Evolutionary conservation across 64 coral and sea anemone species (phyloP).

Genomic region (Dendronephthya gigantea): DNA sequence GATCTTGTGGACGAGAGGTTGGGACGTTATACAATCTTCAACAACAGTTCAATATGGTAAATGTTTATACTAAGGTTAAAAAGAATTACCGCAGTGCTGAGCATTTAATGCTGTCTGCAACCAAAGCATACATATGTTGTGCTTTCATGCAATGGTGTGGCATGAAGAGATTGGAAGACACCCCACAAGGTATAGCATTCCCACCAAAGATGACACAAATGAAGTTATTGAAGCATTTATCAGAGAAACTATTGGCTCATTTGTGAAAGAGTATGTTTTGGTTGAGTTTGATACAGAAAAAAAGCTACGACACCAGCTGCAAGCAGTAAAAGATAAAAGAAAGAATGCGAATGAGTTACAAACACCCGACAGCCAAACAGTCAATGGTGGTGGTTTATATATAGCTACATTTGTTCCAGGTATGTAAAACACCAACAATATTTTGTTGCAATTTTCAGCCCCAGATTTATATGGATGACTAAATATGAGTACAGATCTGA

Average conservation of each 20-base stretch:
- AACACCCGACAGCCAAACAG: background rate
- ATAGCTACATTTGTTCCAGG: background rate
- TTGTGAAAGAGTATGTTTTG: constrained; percentile 20
- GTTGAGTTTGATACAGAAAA: background rate
- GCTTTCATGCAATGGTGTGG: constrained; percentile 6
- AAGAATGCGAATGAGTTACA: background rate
- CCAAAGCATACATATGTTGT: constrained; percentile 11
- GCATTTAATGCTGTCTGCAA: background rate
- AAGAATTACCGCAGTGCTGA: too few species aligned
- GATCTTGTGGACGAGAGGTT: background rate
- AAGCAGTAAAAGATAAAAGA: background rate
- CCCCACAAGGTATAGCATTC: background rate
- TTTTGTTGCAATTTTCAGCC: too few species aligned
- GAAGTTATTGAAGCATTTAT: background rate
- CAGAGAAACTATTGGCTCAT: background rate
- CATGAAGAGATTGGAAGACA: background rate
- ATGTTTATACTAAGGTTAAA: background rate
- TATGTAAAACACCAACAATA: too few species aligned
- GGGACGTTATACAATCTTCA: background rate
- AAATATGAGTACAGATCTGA: too few species aligned
- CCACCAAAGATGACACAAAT: background rate
- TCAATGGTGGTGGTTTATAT: background rate
- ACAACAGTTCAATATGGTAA: background rate
- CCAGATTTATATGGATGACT: too few species aligned
- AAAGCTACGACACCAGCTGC: background rate